A percentile compares a stretch with the other conserved stretches of the same genome.
phyloP scores from a whole-genome alignment of 2,888 invertebrate genomes.

The Cerastis leucographa region DNA sequence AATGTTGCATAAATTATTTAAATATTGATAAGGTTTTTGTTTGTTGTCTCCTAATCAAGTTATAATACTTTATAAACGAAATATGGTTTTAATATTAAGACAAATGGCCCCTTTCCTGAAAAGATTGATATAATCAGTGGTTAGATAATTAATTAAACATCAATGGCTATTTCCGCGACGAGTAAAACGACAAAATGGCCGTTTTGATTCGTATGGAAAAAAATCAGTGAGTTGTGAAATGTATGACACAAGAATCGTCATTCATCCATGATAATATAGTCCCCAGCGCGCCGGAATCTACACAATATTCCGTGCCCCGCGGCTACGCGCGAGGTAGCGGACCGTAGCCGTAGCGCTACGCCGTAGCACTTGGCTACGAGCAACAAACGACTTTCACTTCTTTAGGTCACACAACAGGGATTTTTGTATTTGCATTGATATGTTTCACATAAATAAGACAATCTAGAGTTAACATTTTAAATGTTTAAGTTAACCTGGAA shows the following conservation, averaged over 20 bases:
- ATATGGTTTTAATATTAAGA: conserved; percentile 1
- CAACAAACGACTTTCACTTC: conserved; percentile 1
- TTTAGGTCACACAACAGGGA: neutral
- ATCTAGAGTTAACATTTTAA: neutral
- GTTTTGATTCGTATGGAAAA: neutral
- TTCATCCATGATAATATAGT: conserved; percentile 16
- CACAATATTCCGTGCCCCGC: conserved; percentile 46
- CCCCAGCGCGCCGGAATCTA: conserved; percentile 20
- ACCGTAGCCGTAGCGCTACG: conserved; percentile 57
- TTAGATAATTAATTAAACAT: neutral
- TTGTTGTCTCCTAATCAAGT: neutral
- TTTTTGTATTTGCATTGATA: neutral
- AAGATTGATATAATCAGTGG: neutral
- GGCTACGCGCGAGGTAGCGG: conserved; percentile 52
- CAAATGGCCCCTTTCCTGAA: neutral
- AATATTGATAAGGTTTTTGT: conserved; percentile 17
- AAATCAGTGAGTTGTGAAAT: neutral
- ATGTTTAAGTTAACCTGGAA: neutral
- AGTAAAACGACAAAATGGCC: neutral
- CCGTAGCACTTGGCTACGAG: conserved; percentile 53
- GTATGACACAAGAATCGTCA: conserved; percentile 6
- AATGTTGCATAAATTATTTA: conserved; percentile 33
- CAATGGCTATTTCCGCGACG: neutral
- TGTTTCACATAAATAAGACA: neutral
- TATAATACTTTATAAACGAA: neutral